phyloP scores from a whole-genome alignment of 1,140 invertebrate genomes.

The Chrysomallon squamiferum region DNA sequence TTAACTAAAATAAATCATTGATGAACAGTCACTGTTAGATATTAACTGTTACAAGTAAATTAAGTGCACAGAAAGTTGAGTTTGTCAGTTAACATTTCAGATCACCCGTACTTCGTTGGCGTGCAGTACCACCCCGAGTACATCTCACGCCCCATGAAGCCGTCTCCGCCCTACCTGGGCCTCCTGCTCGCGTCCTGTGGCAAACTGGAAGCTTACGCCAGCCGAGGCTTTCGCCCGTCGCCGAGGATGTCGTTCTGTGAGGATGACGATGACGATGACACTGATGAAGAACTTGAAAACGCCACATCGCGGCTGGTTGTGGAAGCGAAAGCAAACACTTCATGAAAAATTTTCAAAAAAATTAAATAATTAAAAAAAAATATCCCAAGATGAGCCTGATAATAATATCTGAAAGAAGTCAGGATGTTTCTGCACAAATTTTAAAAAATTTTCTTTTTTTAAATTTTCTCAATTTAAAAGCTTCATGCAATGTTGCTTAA shows the following conservation, averaged over 20 bases:
- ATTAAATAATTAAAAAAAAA: no score
- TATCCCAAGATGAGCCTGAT: no score
- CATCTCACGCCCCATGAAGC: slow-evolving; percentile 88
- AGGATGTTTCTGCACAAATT: no score
- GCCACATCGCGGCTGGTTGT: slow-evolving; percentile 1
- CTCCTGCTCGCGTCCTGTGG: slow-evolving; percentile 74
- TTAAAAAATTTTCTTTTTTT: no score
- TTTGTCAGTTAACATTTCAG: no score
- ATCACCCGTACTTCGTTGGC: slow-evolving; percentile 92
- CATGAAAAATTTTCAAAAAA: not conserved
- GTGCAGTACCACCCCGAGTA: slow-evolving; percentile 99
- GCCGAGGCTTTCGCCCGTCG: slow-evolving; percentile 47
- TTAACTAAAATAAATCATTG: no score
- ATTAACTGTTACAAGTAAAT: no score
- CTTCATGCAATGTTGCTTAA: no score
- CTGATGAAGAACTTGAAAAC: slow-evolving; percentile 38
- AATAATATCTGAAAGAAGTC: no score
- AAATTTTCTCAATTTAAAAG: no score
- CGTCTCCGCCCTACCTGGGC: slow-evolving; percentile 95
- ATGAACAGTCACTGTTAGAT: no score
- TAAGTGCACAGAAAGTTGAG: no score
- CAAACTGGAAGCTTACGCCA: slow-evolving; percentile 41
- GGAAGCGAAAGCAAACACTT: not conserved
- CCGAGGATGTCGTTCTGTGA: slow-evolving; percentile 51
- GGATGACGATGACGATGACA: slow-evolving; percentile 31